phyloP scores from a whole-genome alignment of 1,140 invertebrate genomes.

The Calephelis nemesis region DNA sequence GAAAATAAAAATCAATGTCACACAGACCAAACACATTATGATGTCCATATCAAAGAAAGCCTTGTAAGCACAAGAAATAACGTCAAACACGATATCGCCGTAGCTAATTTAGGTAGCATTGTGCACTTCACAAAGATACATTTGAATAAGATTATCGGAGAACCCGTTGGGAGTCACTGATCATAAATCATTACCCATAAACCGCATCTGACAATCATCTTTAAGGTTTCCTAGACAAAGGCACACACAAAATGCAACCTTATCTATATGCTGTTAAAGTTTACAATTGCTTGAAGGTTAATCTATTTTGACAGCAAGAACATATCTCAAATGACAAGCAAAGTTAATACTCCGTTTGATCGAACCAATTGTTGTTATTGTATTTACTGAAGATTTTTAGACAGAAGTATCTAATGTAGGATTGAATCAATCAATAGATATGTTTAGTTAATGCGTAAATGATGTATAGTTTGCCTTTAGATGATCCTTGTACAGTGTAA shows the following conservation, averaged over 20 bases:
- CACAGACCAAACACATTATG: constrained; percentile 5
- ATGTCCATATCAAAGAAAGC: constrained; percentile 20
- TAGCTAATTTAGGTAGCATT: constrained; percentile 79
- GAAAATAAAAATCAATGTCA: constrained; percentile 22
- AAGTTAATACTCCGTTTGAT: constrained; percentile 78
- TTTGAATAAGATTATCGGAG: constrained; percentile 76
- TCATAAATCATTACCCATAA: constrained; percentile 79
- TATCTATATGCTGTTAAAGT: constrained; percentile 26
- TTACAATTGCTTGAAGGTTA: constrained; percentile 27
- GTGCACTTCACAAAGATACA: constrained; percentile 62
- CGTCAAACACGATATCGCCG: constrained; percentile 55
- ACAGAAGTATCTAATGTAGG: constrained; percentile 58
- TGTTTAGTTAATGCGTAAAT: constrained; percentile 35
- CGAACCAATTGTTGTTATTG: constrained; percentile 77
- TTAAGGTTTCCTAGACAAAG: constrained; percentile 59
- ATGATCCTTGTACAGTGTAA: constrained; percentile 14
- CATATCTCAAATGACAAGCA: constrained; percentile 74
- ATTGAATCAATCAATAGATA: constrained; percentile 58
- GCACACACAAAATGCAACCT: constrained; percentile 31
- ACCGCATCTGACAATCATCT: constrained; percentile 71
- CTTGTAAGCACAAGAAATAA: constrained; percentile 46
- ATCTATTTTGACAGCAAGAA: constrained; percentile 45
- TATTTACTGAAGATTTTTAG: constrained; percentile 67
- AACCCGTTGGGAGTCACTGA: constrained; percentile 75
- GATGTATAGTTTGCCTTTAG: constrained; percentile 26